These are phyloP conservation scores for Threskiornis aethiopicus DNA, from an alignment of 2,797 vertebrate genomes.

Conservation along the genomic window DNA sequence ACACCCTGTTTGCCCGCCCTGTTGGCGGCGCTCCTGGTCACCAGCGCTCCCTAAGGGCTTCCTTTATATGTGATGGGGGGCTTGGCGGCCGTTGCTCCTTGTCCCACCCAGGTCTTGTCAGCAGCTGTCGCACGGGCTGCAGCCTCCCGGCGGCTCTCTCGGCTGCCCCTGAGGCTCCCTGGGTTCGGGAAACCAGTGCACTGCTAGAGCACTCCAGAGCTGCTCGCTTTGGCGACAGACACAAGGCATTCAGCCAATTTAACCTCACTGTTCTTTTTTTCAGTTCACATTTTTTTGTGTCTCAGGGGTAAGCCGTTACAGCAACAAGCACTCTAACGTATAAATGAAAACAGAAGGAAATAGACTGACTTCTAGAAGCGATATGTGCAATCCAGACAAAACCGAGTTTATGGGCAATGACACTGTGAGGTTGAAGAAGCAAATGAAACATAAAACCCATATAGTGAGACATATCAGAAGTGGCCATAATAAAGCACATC, in stretches of 20 bases:
- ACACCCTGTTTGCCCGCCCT: no score
- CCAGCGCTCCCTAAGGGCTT: background rate
- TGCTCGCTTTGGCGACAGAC: background rate
- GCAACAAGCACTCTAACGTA: background rate
- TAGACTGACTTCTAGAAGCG: background rate
- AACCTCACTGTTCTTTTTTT: background rate
- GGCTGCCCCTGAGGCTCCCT: background rate
- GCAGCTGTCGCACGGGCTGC: background rate
- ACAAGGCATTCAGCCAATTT: background rate
- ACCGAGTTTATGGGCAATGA: background rate
- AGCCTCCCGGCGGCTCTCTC: background rate
- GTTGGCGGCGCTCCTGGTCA: no score
- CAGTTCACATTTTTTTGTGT: background rate
- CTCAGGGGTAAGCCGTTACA: background rate
- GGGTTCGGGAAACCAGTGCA: background rate
- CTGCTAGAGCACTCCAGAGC: background rate
- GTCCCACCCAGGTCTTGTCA: background rate
- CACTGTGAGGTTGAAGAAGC: background rate
- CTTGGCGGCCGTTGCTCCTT: background rate
- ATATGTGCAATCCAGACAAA: background rate
- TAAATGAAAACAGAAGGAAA: conserved; percentile 35
- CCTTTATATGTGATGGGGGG: background rate
- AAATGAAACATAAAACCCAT: background rate
- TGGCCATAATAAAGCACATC: background rate
- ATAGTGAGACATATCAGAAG: background rate